phyloP scores from a whole-genome alignment of 30 jellyfish, hydroid and myxozoan genomes.

The Aurelia sp. region DNA sequence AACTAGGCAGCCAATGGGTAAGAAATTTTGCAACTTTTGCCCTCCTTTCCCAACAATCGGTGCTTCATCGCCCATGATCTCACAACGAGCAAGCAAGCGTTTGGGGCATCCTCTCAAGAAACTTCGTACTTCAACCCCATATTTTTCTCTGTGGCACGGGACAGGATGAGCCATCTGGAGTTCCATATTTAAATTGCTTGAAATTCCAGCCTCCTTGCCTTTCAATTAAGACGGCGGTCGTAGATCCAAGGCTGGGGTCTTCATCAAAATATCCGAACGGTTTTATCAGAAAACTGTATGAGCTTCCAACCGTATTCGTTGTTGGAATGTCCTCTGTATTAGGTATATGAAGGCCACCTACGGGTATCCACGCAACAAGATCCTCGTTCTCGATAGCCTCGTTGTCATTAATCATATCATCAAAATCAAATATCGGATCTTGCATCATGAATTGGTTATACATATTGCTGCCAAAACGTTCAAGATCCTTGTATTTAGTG shows the following conservation, averaged over 20 bases:
- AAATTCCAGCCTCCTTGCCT: conserved; percentile 11
- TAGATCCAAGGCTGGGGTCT: conserved; percentile 68
- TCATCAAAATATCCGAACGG: conserved; percentile 72
- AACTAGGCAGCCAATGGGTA: no score
- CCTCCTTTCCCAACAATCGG: no score
- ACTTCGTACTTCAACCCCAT: neutral
- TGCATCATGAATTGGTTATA: conserved; percentile 42
- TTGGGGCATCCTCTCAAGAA: no score
- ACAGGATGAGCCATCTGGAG: conserved; percentile 61
- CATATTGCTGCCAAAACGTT: conserved; percentile 35
- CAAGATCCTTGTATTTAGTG: conserved; percentile 54
- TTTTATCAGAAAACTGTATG: conserved; percentile 45
- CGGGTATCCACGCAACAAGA: conserved; percentile 70
- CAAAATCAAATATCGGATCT: conserved; percentile 64
- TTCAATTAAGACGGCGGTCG: conserved; percentile 33
- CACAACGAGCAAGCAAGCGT: no score
- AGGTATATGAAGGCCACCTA: conserved; percentile 74
- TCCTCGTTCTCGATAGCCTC: conserved; percentile 71
- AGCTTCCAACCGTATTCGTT: conserved; percentile 49
- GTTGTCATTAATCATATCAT: conserved; percentile 47
- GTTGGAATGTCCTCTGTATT: conserved; percentile 68
- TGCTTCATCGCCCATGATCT: no score
- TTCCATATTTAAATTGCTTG: conserved; percentile 39
- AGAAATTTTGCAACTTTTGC: no score
- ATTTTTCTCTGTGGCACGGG: conserved; percentile 54